These are phyloP conservation scores for Bolinopsis microptera DNA, from an alignment of 37 sponge, comb jelly and placozoan species.

Conservation along the genomic window DNA sequence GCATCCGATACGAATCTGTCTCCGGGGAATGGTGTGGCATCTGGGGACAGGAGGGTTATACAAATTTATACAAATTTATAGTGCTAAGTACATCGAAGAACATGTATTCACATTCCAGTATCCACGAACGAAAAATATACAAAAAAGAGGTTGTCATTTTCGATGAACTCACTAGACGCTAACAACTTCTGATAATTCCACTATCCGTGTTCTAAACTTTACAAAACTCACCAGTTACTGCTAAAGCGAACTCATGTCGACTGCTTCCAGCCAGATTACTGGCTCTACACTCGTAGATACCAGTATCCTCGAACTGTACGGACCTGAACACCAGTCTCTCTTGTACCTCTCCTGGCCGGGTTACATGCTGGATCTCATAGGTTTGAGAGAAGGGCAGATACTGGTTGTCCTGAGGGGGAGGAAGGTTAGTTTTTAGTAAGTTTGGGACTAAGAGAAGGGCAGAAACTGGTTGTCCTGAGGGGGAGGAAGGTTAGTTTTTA, in stretches of 20 bases:
- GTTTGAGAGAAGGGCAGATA: constrained; percentile 20
- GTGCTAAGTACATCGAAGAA: too few relatives aligned
- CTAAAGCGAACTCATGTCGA: neutral
- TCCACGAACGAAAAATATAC: too few relatives aligned
- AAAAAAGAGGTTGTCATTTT: too few relatives aligned
- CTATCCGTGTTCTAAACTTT: too few relatives aligned
- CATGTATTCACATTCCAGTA: too few relatives aligned
- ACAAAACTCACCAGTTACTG: constrained; percentile 13
- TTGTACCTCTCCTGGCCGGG: neutral
- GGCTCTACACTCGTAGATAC: constrained; percentile 48
- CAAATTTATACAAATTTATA: too few relatives aligned
- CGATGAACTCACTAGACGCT: too few relatives aligned
- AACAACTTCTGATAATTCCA: too few relatives aligned
- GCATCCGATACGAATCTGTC: constrained; percentile 15
- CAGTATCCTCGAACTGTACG: constrained; percentile 33
- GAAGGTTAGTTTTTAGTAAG: neutral
- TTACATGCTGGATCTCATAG: constrained; percentile 28
- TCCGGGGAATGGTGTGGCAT: constrained; percentile 26
- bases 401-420: constrained; percentile 22
- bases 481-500: too few relatives aligned
- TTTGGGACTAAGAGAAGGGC: too few relatives aligned
- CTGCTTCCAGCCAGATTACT: neutral
- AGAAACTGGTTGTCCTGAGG: too few relatives aligned
- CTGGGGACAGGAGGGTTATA: neutral
- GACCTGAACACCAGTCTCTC: constrained; percentile 2